A percentile compares a stretch with the other conserved stretches of the same genome.
Conservation (phyloP, 2,888 invertebrate genomes). For the Graphium colonna region DNA sequence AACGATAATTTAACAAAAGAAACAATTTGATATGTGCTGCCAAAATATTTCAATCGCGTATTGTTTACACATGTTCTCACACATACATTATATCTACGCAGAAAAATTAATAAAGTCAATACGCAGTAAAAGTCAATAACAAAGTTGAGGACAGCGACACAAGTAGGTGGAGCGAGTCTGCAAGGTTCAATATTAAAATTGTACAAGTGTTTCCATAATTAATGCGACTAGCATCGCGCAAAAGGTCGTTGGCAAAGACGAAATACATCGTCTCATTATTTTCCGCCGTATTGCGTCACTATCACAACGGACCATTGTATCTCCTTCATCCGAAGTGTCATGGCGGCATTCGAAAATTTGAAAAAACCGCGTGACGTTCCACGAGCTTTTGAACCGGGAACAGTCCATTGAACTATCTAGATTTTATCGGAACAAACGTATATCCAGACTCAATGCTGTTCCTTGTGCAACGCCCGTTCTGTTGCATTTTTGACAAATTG, state of each 20-base stretch:
- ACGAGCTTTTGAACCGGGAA: slow-evolving; percentile 34
- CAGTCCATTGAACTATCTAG: slow-evolving; percentile 55
- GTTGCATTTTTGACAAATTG: slow-evolving; percentile 68
- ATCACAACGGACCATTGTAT: slow-evolving; percentile 3
- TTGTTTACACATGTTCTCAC: too few species aligned
- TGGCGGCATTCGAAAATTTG: not conserved
- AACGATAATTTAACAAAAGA: too few species aligned
- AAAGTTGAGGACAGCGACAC: not conserved
- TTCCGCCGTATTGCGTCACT: slow-evolving; percentile 12
- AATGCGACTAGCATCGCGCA: slow-evolving; percentile 22
- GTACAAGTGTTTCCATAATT: slow-evolving; percentile 34
- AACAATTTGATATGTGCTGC: too few species aligned
- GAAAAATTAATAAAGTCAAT: slow-evolving; percentile 2
- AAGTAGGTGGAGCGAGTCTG: slow-evolving; percentile 17
- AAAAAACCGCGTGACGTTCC: not conserved
- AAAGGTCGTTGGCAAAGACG: slow-evolving; percentile 28
- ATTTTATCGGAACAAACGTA: too few species aligned
- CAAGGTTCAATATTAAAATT: slow-evolving; percentile 26
- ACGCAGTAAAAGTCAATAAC: not conserved
- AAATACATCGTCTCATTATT: slow-evolving; percentile 24
- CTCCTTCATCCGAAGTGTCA: not conserved
- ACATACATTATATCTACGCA: not conserved
- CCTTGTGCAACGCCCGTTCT: too few species aligned
- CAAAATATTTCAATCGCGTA: too few species aligned
- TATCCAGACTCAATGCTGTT: too few species aligned